These are phyloP conservation scores for Beris morrisii DNA, from an alignment of 2,888 invertebrate species.

Conservation along the genomic window DNA sequence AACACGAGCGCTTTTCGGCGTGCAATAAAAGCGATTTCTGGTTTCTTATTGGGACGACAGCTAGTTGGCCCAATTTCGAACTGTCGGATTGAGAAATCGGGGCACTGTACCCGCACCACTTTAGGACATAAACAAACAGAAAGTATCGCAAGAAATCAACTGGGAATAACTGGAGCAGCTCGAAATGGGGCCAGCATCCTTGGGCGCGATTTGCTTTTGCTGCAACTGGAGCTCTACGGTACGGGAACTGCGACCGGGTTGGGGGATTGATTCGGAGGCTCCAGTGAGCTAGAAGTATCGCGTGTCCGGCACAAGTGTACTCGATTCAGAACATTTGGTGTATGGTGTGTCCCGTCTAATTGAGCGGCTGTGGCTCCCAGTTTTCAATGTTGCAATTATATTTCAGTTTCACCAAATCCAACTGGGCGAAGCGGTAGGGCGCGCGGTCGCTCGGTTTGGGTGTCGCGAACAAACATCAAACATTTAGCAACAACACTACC, in stretches of 20 bases:
- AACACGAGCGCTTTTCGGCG: slow-evolving; percentile 15
- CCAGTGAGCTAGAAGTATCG: not conserved
- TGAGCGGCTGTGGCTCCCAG: not conserved
- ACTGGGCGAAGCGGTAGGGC: slow-evolving; percentile 20
- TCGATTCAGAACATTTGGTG: too few relatives aligned
- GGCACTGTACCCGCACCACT: not conserved
- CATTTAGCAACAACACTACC: slow-evolving; percentile 24
- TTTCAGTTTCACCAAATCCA: not conserved
- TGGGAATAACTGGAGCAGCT: slow-evolving; percentile 14
- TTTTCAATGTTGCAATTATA: not conserved
- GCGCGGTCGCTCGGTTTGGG: slow-evolving; percentile 1
- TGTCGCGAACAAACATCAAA: slow-evolving; percentile 17
- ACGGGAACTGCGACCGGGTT: not conserved
- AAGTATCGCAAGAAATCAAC: slow-evolving; percentile 3
- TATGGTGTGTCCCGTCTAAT: not conserved
- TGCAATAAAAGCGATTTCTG: slow-evolving; percentile 31
- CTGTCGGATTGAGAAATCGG: slow-evolving; percentile 10
- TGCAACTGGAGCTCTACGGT: too few relatives aligned
- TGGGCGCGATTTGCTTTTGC: not conserved
- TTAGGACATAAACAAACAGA: too few relatives aligned
- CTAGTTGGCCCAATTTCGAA: slow-evolving; percentile 35
- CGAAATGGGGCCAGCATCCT: slow-evolving; percentile 22
- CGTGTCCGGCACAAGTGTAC: not conserved
- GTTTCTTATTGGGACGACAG: slow-evolving; percentile 24
- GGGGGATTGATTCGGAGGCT: not conserved